These are phyloP conservation scores for Taenaris catops DNA, from an alignment of 2,888 invertebrate species.

Conservation along the genomic window DNA sequence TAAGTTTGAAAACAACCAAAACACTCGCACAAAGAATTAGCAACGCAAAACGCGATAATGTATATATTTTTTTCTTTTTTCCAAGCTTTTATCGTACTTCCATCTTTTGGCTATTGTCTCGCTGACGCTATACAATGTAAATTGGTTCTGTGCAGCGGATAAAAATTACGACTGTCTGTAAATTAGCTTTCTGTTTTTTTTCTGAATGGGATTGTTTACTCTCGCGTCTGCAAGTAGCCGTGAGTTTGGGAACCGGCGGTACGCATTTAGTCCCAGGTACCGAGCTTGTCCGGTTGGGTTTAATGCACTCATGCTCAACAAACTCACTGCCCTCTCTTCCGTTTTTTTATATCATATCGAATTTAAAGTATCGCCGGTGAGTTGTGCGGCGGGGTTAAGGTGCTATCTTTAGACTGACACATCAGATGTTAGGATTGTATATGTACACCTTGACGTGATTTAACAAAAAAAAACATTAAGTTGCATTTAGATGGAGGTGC, in stretches of 20 bases:
- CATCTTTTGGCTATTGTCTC: slow-evolving; percentile 8
- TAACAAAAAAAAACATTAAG: too few species aligned
- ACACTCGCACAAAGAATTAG: slow-evolving; percentile 6
- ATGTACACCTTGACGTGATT: too few species aligned
- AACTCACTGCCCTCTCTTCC: slow-evolving; percentile 42
- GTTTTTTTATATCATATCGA: slow-evolving; percentile 29
- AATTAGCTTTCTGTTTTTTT: slow-evolving; percentile 33
- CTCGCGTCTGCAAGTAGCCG: slow-evolving; percentile 43
- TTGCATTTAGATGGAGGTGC: too few species aligned
- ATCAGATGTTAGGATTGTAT: slow-evolving; percentile 7
- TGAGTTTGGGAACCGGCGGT: slow-evolving; percentile 39
- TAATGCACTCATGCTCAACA: slow-evolving; percentile 54
- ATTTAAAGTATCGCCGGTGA: slow-evolving; percentile 14
- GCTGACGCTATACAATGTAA: slow-evolving; percentile 12
- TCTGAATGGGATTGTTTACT: slow-evolving; percentile 53
- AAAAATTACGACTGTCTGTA: slow-evolving; percentile 16
- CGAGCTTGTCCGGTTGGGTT: slow-evolving; percentile 43
- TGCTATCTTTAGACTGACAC: slow-evolving; percentile 17
- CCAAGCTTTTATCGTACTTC: not conserved
- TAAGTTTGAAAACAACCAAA: slow-evolving; percentile 1
- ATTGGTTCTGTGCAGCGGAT: slow-evolving; percentile 30
- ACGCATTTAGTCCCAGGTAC: slow-evolving; percentile 52
- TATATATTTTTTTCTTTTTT: slow-evolving; percentile 8
- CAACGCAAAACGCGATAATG: slow-evolving; percentile 9
- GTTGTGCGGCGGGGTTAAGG: slow-evolving; percentile 10